Evolutionary conservation across 2,888 invertebrate species (phyloP).

Genomic region (Aphidoletes aphidimyza): DNA sequence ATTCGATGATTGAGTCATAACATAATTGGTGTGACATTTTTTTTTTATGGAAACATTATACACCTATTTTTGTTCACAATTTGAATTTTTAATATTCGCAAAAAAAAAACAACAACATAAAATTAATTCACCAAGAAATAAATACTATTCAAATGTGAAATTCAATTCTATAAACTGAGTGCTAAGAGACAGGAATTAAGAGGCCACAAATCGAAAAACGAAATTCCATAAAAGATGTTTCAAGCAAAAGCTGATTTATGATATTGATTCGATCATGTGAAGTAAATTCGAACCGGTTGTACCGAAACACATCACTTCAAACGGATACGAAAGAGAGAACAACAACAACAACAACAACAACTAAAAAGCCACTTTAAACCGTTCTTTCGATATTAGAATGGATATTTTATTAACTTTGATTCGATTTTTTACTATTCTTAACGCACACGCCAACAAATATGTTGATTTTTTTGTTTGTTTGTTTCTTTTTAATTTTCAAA

Average conservation of each 20-base stretch:
- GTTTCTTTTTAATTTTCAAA: not conserved
- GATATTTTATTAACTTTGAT: not conserved
- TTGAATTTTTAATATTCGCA: no score
- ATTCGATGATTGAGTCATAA: no score
- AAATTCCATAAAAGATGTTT: not conserved
- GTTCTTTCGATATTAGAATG: not conserved
- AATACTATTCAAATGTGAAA: no score
- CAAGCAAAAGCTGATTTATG: constrained; percentile 34
- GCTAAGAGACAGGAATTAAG: not conserved
- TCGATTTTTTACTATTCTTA: not conserved
- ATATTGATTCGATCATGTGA: not conserved
- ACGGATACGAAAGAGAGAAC: not conserved
- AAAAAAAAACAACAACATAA: no score
- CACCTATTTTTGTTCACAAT: no score
- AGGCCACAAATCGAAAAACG: not conserved
- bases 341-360: not conserved
- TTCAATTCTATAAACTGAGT: no score
- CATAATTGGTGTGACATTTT: no score
- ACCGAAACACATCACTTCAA: not conserved
- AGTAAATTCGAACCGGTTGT: not conserved
- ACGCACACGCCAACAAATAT: constrained; percentile 35
- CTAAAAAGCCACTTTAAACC: not conserved
- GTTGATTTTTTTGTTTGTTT: no score
- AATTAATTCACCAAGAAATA: no score
- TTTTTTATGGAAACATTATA: no score